Evolutionary conservation across 2,888 invertebrate genomes (phyloP).

Genomic region (Hirtodrosophila alboralis): DNA sequence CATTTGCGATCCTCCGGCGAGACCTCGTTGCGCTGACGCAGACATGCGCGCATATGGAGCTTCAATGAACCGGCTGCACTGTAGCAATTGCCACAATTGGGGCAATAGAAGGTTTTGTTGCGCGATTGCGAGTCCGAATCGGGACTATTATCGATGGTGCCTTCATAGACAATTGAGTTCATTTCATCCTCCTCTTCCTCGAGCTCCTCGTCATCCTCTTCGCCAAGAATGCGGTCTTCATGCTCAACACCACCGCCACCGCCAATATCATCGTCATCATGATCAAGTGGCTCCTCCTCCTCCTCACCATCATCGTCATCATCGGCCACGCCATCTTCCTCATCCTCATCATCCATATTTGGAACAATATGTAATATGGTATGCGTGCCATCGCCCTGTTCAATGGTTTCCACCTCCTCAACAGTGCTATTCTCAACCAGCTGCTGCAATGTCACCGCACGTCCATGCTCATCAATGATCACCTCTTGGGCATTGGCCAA

Average conservation of each 20-base stretch:
- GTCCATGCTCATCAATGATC: conserved; percentile 82
- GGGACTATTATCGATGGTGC: conserved; percentile 59
- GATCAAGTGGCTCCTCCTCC: conserved; percentile 19
- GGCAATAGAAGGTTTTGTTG: conserved; percentile 82
- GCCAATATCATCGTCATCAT: conserved; percentile 50
- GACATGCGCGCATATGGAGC: conserved; percentile 83
- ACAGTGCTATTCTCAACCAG: conserved; percentile 76
- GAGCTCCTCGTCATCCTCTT: conserved; percentile 46
- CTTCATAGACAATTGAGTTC: conserved; percentile 58
- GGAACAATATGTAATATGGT: conserved; percentile 77
- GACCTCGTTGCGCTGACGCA: conserved; percentile 81
- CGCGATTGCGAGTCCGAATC: conserved; percentile 53
- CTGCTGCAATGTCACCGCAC: conserved; percentile 77
- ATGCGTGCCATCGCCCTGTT: conserved; percentile 79
- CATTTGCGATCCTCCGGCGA: conserved; percentile 82
- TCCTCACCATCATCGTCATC: conserved; percentile 30
- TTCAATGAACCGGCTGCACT: conserved; percentile 83
- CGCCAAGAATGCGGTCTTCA: conserved; percentile 23
- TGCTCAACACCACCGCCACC: conserved; percentile 45
- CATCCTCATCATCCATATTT: conserved; percentile 26
- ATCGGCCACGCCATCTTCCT: conserved; percentile 14
- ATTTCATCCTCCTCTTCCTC: conserved; percentile 65
- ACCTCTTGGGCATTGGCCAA: conserved; percentile 75
- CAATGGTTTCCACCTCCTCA: conserved; percentile 76
- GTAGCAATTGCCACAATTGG: conserved; percentile 84